Conservation (phyloP, 2,797 vertebrate species). For the Chloroceryle inda region DNA sequence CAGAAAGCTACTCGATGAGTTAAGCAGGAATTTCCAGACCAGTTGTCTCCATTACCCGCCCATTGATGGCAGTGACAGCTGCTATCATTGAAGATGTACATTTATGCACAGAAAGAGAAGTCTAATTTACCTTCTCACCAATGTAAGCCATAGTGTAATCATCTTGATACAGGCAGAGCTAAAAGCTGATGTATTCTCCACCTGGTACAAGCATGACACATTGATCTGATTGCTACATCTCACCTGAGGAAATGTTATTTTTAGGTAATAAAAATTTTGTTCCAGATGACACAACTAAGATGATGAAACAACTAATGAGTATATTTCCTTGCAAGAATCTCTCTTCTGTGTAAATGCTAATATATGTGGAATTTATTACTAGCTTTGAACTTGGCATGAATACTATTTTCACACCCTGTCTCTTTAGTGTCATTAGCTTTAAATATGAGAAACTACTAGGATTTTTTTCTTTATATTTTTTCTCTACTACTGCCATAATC, state of each 20-base stretch:
- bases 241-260: neutral
- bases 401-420: neutral
- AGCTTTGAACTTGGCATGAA: neutral
- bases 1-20: neutral
- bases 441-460: neutral
- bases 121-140: neutral
- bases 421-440: neutral
- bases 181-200: neutral
- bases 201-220: neutral
- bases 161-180: accelerated
- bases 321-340: neutral
- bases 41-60: neutral
- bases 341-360: neutral
- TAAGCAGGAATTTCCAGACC: neutral
- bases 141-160: neutral
- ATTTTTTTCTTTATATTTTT: neutral
- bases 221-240: neutral
- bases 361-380: neutral
- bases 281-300: neutral
- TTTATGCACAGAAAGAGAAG: neutral
- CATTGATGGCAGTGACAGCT: neutral
- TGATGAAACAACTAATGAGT: neutral
- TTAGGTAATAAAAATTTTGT: neutral
- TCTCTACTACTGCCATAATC: neutral
- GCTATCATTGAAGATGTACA: neutral